A percentile compares a stretch with the other conserved stretches of the same genome.
phyloP scores from a whole-genome alignment of 2,113 vertebrate genomes.

The Mormyrus lacerda region DNA sequence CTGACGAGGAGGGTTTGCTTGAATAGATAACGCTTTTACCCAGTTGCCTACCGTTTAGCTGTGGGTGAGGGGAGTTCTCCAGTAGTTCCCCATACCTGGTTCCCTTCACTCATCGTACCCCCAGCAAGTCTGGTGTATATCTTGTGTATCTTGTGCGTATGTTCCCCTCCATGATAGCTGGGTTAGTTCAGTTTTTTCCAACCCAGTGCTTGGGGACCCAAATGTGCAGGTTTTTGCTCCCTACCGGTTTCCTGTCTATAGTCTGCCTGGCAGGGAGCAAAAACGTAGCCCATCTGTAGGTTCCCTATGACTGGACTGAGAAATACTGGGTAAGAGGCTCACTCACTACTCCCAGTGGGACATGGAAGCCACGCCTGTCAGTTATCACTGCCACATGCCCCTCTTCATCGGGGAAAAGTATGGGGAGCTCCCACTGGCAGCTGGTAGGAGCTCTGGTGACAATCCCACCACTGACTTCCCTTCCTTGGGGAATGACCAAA shows the following conservation, averaged over 20 bases:
- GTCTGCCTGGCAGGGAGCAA: background rate
- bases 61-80: background rate
- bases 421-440: background rate
- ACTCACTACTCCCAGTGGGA: background rate
- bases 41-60: background rate
- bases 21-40: slow-evolving; percentile 11
- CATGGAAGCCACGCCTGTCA: background rate
- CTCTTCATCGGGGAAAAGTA: background rate
- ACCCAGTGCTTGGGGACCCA: background rate
- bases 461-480: background rate
- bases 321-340: background rate
- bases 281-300: background rate
- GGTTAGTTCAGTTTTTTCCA: background rate
- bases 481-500: background rate
- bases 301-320: background rate
- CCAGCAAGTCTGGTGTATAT: background rate
- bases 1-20: slow-evolving; percentile 33
- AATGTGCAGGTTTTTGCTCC: background rate
- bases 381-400: background rate
- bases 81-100: background rate
- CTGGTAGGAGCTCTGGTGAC: background rate
- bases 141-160: background rate
- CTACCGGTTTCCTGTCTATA: background rate
- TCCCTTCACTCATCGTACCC: background rate
- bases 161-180: background rate